phyloP scores from a whole-genome alignment of 2,888 invertebrate species.

The Drosophila anomelani region DNA sequence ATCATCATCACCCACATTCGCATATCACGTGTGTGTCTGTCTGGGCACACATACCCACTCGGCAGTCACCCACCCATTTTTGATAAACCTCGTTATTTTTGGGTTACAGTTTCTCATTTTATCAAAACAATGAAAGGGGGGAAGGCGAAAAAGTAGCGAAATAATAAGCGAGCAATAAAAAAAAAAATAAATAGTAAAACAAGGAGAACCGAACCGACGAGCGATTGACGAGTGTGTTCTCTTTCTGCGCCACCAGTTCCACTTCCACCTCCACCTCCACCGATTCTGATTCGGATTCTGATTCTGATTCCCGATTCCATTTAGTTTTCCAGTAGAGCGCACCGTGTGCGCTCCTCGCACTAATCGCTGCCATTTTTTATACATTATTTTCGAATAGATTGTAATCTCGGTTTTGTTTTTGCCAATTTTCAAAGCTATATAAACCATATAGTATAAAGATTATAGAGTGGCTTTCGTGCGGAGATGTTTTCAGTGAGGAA shows the following conservation, averaged over 20 bases:
- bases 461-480: slow-evolving; percentile 1
- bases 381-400: slow-evolving; percentile 29
- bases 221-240: slow-evolving; percentile 38
- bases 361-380: slow-evolving; percentile 34
- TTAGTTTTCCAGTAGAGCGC: slow-evolving; percentile 66
- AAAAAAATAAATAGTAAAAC: not conserved
- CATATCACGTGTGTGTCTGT: slow-evolving; percentile 34
- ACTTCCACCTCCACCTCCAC: not conserved
- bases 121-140: slow-evolving; percentile 51
- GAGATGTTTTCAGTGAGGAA: slow-evolving; percentile 20
- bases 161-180: slow-evolving; percentile 5
- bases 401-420: slow-evolving; percentile 31
- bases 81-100: slow-evolving; percentile 64
- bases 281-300: slow-evolving; percentile 14
- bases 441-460: slow-evolving; percentile 14
- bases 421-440: slow-evolving; percentile 20
- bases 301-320: slow-evolving; percentile 32
- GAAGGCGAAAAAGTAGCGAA: slow-evolving; percentile 6
- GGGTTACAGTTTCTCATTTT: slow-evolving; percentile 63
- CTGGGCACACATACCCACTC: slow-evolving; percentile 18
- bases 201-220: slow-evolving; percentile 20
- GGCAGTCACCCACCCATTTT: slow-evolving; percentile 9
- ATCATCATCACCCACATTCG: slow-evolving; percentile 37
- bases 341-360: slow-evolving; percentile 63
- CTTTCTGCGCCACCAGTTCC: slow-evolving; percentile 51